Base-by-base conservation (phyloP, 2,888 invertebrate genomes). In the Caenorhabditis zanzibari region DNA sequence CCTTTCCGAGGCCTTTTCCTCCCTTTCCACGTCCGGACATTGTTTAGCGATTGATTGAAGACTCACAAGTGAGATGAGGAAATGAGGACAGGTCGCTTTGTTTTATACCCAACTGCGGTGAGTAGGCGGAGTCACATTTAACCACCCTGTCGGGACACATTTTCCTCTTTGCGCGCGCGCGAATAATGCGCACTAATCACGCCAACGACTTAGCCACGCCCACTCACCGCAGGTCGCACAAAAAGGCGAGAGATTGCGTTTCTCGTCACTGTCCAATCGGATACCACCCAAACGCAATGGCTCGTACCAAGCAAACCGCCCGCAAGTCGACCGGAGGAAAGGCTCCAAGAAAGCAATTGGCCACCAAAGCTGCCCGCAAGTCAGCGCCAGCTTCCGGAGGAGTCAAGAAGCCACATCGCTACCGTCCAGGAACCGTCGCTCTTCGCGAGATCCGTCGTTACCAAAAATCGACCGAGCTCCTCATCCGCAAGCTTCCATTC, bases 371-470 rank as follows among this genome's bases (percentile, higher is more conserved):
- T n/a, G 97, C 97, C 47, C 95, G 96, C 93, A 97, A 97, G 94
- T 96, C 96, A 85, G 96, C 96, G 44, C 97, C 97, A 44, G 96
- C 96, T 88, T 96, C 97, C 90, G 97, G 97, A 90, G 97, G 88
- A 71, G 86, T 88, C 80, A 97, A 97, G 95, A 97, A 97, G 93
- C 97, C 97, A 86, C 97, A 97, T 95, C 95, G 96, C 94, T 97
- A 96, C 94, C 96, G 95, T 93, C 97, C 97, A 85, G 97, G 97
- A 94, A 97, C 97, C 44, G 97, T 97, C 85, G 97, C 97, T 86
- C 95, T 97, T 92, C 95, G 97, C 94, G 97, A 97, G 95, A 97
- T 97, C 93, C 95, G 97, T 94, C 95, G 97, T 94, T 97, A 97
- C 93, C 97, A 97, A 94, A 97, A 97, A 93, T 96, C 96, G 59